phyloP scores from a whole-genome alignment of 2,888 invertebrate genomes.

The Gryllus longicercus region DNA sequence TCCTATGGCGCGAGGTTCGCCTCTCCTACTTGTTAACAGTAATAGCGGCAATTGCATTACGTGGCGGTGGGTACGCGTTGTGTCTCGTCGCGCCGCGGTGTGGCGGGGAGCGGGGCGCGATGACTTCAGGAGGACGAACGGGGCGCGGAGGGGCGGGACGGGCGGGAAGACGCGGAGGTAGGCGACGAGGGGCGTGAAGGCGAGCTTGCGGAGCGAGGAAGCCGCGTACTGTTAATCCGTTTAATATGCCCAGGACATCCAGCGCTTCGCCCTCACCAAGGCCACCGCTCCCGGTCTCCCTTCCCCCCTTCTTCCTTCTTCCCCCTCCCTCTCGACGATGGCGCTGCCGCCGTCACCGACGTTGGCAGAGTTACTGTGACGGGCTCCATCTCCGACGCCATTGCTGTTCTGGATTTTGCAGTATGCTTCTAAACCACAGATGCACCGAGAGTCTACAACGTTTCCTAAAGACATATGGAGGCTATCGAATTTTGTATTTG shows the following conservation, averaged over 20 bases:
- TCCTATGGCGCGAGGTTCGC: background rate
- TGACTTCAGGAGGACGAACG: background rate
- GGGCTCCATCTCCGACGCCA: too few relatives aligned
- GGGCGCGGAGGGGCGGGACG: background rate
- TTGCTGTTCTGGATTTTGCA: too few relatives aligned
- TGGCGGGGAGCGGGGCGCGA: background rate
- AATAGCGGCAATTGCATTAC: constrained; percentile 8
- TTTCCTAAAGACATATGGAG: too few relatives aligned
- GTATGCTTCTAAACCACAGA: too few relatives aligned
- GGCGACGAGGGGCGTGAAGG: background rate
- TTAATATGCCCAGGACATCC: constrained; percentile 4
- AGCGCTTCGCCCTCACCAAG: background rate
- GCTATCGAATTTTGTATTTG: too few relatives aligned
- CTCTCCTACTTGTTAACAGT: background rate
- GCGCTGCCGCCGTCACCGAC: too few relatives aligned
- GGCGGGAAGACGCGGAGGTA: background rate
- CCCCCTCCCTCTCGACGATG: too few relatives aligned
- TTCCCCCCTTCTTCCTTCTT: too few relatives aligned
- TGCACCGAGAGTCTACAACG: too few relatives aligned
- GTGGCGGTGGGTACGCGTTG: background rate
- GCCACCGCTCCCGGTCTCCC: too few relatives aligned
- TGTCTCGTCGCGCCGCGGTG: background rate
- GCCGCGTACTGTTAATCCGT: background rate
- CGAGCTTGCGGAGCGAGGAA: background rate
- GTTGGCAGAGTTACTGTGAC: too few relatives aligned